phyloP scores from a whole-genome alignment of 2,888 invertebrate genomes.

The Choreutis nemorana region DNA sequence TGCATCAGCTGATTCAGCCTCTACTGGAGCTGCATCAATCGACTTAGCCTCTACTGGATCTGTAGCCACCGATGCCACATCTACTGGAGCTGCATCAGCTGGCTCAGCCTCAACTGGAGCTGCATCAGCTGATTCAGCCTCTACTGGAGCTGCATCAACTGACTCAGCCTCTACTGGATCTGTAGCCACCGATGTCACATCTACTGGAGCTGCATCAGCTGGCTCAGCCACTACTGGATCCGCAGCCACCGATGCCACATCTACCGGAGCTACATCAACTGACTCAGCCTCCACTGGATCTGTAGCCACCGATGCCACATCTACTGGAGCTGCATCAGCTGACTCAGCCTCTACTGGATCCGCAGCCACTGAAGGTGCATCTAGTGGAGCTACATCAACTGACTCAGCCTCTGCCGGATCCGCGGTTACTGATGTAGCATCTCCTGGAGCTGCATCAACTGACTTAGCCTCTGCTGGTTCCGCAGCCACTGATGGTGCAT shows the following conservation, averaged over 20 bases:
- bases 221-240: background rate
- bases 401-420: conserved; percentile 7
- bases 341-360: background rate
- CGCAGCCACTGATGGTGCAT: conserved; percentile 2
- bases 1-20: background rate
- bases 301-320: background rate
- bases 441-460: conserved; percentile 5
- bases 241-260: background rate
- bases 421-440: conserved; percentile 3
- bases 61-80: background rate
- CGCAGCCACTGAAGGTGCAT: conserved; percentile 2
- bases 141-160: background rate
- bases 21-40: no score
- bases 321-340: background rate
- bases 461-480: conserved; percentile 1
- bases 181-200: background rate
- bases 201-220: background rate
- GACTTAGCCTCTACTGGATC: background rate
- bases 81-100: background rate
- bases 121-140: background rate
- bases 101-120: background rate
- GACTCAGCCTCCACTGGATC: background rate
- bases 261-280: background rate
- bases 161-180: background rate
- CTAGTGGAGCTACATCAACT: conserved; percentile 3